Conservation (phyloP, 1,140 invertebrate genomes). For the Nebria ingens region DNA sequence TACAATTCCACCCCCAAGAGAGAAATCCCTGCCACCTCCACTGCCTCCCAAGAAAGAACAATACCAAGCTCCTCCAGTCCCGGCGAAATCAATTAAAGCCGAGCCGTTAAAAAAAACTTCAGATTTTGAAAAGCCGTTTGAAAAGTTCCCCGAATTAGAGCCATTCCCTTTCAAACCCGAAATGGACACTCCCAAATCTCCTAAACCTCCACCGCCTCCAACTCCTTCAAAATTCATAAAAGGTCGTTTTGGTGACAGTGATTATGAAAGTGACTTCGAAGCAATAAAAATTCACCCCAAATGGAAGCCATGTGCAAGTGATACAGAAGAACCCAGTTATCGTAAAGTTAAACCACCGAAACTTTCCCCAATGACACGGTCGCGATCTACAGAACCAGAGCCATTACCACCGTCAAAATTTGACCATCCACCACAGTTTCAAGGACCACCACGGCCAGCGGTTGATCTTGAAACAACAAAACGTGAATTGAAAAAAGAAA, state of each 20-base stretch:
- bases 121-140: conserved; percentile 27
- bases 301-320: conserved; percentile 55
- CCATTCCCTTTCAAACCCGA: conserved; percentile 42
- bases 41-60: conserved; percentile 38
- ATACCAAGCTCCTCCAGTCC: conserved; percentile 34
- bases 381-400: conserved; percentile 43
- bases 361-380: conserved; percentile 30
- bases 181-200: conserved; percentile 29
- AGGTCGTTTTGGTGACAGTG: conserved; percentile 49
- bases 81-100: conserved; percentile 29
- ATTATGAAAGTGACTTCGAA: conserved; percentile 63
- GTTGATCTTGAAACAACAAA: conserved; percentile 29
- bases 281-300: conserved; percentile 39
- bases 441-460: conserved; percentile 38
- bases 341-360: conserved; percentile 43
- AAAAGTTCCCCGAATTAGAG: conserved; percentile 39
- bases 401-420: conserved; percentile 49
- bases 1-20: conserved; percentile 36
- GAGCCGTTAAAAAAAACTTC: conserved; percentile 24
- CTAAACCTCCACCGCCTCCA: conserved; percentile 39
- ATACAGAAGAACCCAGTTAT: conserved; percentile 50
- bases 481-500: conserved; percentile 27
- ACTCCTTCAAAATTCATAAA: conserved; percentile 51
- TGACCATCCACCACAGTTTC: conserved; percentile 39
- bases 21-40: conserved; percentile 26